Percentiles rank a stretch among this genome's conserved stretches.
Evolutionary conservation across 1,140 invertebrate genomes (phyloP).

Genomic region (Archivesica marissinica): DNA sequence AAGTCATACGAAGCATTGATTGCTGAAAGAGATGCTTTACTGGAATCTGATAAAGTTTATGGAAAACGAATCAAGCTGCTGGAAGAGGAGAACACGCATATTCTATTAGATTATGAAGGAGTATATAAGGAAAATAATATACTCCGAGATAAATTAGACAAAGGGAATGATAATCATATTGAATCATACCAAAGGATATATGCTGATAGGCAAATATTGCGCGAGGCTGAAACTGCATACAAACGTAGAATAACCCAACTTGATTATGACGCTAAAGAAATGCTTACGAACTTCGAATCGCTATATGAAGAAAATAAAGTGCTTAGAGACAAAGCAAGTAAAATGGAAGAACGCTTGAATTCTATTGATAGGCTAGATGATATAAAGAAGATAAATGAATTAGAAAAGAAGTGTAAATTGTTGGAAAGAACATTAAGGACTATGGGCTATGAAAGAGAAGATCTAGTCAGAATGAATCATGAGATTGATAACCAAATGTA

Average conservation of each 20-base stretch:
- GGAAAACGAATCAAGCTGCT: slow-evolving; percentile 42
- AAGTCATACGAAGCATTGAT: slow-evolving; percentile 40
- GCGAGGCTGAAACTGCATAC: slow-evolving; percentile 55
- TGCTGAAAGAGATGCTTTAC: slow-evolving; percentile 47
- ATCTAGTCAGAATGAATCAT: slow-evolving; percentile 47
- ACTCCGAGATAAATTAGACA: slow-evolving; percentile 52
- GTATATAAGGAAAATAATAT: slow-evolving; percentile 61
- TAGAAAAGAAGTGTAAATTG: slow-evolving; percentile 51
- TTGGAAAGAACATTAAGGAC: slow-evolving; percentile 41
- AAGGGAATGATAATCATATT: slow-evolving; percentile 51
- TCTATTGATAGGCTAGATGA: slow-evolving; percentile 53
- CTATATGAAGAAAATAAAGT: slow-evolving; percentile 59
- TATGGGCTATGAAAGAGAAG: slow-evolving; percentile 58
- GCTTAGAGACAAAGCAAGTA: slow-evolving; percentile 46
- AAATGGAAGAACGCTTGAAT: slow-evolving; percentile 49
- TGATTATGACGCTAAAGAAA: slow-evolving; percentile 56
- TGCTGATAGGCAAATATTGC: slow-evolving; percentile 46
- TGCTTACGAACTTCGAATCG: slow-evolving; percentile 59
- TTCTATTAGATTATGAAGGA: slow-evolving; percentile 48
- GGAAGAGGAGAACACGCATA: slow-evolving; percentile 39
- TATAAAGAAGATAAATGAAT: slow-evolving; percentile 54
- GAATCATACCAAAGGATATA: slow-evolving; percentile 57
- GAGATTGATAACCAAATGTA: slow-evolving; percentile 48
- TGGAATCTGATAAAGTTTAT: slow-evolving; percentile 46
- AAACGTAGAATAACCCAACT: slow-evolving; percentile 50